A percentile compares a stretch with the other conserved stretches of the same genome.
phyloP scores from a whole-genome alignment of 2,888 invertebrate genomes.

The Phania funesta region DNA sequence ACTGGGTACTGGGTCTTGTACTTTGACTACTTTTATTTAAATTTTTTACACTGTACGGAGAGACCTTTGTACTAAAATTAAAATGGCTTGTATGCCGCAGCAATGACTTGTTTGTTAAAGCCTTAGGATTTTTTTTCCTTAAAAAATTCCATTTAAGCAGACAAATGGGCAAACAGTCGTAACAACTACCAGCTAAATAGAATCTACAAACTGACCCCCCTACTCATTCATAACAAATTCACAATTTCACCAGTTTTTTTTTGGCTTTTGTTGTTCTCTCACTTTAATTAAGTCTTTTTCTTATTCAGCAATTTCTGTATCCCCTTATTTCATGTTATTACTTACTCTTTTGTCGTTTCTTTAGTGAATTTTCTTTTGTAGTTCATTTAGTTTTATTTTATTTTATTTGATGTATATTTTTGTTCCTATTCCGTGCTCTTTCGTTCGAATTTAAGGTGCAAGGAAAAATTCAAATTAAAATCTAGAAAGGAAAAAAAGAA shows the following conservation, averaged over 20 bases:
- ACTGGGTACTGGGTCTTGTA: background rate
- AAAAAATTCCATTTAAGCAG: constrained; percentile 1
- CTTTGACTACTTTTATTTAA: background rate
- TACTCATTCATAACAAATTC: too few relatives aligned
- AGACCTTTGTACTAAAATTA: constrained; percentile 1
- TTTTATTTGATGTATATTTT: constrained; percentile 25
- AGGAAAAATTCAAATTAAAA: too few relatives aligned
- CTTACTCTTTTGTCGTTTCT: constrained; percentile 15
- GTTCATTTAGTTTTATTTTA: constrained; percentile 7
- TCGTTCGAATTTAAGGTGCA: too few relatives aligned
- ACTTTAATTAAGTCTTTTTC: background rate
- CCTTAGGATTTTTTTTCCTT: constrained; percentile 30
- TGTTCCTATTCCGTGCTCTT: too few relatives aligned
- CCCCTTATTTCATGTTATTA: background rate
- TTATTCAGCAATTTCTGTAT: background rate
- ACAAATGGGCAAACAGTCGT: background rate
- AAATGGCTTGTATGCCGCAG: constrained; percentile 18
- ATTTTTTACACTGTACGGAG: background rate
- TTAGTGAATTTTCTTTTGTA: constrained; percentile 1
- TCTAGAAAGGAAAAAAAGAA: too few relatives aligned
- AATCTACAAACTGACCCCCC: too few relatives aligned
- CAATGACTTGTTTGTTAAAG: constrained; percentile 54
- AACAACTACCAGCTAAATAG: constrained; percentile 11
- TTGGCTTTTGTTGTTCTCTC: background rate
- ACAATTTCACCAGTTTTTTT: background rate